A percentile compares a stretch with the other conserved stretches of the same genome.
phyloP scores from a whole-genome alignment of 2,113 vertebrate species.

The Rutilus rutilus region DNA sequence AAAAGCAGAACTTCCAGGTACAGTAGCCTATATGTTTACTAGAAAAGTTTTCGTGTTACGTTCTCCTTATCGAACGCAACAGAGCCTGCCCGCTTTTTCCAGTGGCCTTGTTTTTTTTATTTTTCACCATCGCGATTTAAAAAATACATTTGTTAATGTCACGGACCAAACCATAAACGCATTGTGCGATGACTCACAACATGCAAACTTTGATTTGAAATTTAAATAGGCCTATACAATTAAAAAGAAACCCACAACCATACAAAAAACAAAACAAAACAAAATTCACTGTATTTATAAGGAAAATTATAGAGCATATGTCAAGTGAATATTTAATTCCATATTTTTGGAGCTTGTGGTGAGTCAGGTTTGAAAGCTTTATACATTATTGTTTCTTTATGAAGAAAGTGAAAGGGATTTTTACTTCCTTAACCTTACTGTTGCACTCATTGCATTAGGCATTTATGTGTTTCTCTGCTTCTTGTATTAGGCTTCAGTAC shows the following conservation, averaged over 20 bases:
- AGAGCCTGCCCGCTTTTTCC: neutral
- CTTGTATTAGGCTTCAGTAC: neutral
- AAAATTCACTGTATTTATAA: neutral
- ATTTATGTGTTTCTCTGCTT: neutral
- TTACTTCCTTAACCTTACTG: neutral
- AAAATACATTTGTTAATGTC: neutral
- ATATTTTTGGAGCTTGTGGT: neutral
- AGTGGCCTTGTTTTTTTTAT: neutral
- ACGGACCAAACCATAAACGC: neutral
- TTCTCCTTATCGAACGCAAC: neutral
- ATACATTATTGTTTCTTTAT: neutral
- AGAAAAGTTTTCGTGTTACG: neutral
- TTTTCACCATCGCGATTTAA: neutral
- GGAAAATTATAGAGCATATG: neutral
- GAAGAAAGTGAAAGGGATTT: neutral
- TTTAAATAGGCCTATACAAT: neutral
- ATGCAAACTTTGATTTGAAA: neutral
- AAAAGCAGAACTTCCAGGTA: neutral
- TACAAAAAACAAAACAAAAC: too few species aligned
- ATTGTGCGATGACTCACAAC: neutral
- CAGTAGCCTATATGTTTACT: neutral
- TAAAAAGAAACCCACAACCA: too few species aligned
- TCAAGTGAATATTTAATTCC: neutral
- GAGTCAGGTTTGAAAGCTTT: neutral
- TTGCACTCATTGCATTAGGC: neutral